phyloP scores from a whole-genome alignment of 2,113 vertebrate species.

The Tachycineta bicolor region DNA sequence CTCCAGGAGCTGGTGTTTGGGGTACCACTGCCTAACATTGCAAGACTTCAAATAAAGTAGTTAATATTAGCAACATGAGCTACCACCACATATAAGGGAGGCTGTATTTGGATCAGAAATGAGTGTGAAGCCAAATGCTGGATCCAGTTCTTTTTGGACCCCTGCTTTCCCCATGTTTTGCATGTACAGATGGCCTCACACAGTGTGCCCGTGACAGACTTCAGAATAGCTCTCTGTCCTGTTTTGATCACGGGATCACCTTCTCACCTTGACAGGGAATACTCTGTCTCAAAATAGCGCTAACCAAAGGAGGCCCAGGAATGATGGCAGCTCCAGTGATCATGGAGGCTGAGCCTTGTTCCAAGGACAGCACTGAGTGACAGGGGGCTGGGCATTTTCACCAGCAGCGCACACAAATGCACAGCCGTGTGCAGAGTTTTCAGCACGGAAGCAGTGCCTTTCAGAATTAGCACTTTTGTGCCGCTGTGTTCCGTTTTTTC shows the following conservation, averaged over 20 bases:
- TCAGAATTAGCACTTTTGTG: neutral
- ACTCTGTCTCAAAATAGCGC: neutral
- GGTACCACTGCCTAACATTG: neutral
- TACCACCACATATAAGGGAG: neutral
- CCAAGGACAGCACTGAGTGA: neutral
- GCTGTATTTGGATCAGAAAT: neutral
- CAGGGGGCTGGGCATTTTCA: neutral
- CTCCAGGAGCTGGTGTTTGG: neutral
- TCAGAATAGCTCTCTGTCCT: neutral
- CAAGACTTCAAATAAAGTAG: neutral
- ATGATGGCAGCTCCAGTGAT: neutral
- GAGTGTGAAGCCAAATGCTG: neutral
- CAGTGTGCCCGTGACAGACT: neutral
- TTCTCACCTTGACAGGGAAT: conserved; percentile 8
- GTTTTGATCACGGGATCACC: neutral
- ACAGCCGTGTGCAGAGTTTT: accelerated
- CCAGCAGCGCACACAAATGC: neutral
- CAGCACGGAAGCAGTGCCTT: neutral
- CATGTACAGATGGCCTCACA: neutral
- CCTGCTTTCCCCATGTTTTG: neutral
- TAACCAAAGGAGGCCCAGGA: neutral
- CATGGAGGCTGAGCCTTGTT: neutral
- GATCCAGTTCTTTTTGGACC: neutral
- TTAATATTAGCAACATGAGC: neutral
- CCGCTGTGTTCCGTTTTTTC: neutral